Conservation (phyloP, 2,113 vertebrate species). For the Trogon melanurus region DNA sequence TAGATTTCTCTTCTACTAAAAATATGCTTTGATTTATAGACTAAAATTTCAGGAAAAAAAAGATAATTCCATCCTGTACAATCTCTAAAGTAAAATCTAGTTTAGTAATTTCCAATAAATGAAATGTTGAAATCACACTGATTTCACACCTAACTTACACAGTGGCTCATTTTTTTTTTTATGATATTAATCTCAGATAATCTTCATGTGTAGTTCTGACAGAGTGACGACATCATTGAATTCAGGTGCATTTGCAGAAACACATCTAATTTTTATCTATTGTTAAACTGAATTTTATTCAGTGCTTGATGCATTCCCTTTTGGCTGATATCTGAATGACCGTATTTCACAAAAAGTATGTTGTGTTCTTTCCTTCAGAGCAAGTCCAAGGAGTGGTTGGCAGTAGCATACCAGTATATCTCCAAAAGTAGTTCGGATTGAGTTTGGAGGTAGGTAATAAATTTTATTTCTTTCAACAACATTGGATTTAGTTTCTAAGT, state of each 20-base stretch:
- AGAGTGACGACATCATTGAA: neutral
- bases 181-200: neutral
- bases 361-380: neutral
- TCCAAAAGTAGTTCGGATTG: neutral
- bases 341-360: neutral
- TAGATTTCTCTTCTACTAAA: neutral
- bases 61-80: neutral
- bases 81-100: neutral
- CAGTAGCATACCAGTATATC: neutral
- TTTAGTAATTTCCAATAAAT: neutral
- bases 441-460: conserved; percentile 28
- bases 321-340: neutral
- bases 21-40: neutral
- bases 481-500: conserved; percentile 8
- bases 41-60: neutral
- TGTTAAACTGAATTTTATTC: neutral
- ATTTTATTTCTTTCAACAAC: conserved; percentile 3
- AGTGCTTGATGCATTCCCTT: neutral
- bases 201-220: rapidly evolving
- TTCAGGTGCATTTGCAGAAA: neutral
- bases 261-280: neutral
- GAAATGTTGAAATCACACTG: neutral
- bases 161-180: neutral
- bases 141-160: neutral
- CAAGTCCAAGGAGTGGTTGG: neutral